These are phyloP conservation scores for Hyles lineata DNA, from an alignment of 2,888 invertebrate genomes.

Conservation along the genomic window DNA sequence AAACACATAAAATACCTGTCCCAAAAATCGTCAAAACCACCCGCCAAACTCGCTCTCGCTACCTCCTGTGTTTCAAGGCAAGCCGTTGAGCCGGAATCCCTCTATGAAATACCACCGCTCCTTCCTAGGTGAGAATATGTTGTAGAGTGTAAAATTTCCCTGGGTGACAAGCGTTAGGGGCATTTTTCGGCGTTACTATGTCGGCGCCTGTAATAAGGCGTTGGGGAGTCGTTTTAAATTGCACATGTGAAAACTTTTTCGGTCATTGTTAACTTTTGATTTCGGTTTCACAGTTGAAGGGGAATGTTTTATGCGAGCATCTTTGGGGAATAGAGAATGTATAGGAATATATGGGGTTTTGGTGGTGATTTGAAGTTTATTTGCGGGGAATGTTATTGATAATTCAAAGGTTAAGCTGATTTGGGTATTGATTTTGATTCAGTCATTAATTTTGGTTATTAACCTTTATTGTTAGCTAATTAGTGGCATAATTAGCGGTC, in stretches of 20 bases:
- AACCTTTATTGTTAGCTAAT: not conserved
- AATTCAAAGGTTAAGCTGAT: too few relatives aligned
- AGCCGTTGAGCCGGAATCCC: constrained; percentile 52
- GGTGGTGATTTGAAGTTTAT: not conserved
- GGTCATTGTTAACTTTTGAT: constrained; percentile 22
- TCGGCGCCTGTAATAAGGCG: constrained; percentile 53
- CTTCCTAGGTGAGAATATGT: constrained; percentile 69
- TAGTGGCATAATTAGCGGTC: not conserved
- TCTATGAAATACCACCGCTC: constrained; percentile 69
- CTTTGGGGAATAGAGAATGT: not conserved
- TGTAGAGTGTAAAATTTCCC: constrained; percentile 72
- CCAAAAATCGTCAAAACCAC: not conserved
- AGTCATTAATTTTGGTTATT: not conserved
- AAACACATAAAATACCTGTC: too few relatives aligned
- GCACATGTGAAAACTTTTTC: constrained; percentile 20
- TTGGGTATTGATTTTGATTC: not conserved
- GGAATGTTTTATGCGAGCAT: not conserved
- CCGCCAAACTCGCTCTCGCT: constrained; percentile 28
- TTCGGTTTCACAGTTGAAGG: not conserved
- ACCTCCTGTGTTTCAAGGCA: constrained; percentile 24
- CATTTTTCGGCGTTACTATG: constrained; percentile 67
- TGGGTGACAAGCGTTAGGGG: constrained; percentile 63
- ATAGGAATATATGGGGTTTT: not conserved
- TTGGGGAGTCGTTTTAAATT: constrained; percentile 41
- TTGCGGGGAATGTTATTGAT: too few relatives aligned